Evolutionary conservation across 2,113 vertebrate genomes (phyloP).

Genomic region (Chloropsis hardwickii): DNA sequence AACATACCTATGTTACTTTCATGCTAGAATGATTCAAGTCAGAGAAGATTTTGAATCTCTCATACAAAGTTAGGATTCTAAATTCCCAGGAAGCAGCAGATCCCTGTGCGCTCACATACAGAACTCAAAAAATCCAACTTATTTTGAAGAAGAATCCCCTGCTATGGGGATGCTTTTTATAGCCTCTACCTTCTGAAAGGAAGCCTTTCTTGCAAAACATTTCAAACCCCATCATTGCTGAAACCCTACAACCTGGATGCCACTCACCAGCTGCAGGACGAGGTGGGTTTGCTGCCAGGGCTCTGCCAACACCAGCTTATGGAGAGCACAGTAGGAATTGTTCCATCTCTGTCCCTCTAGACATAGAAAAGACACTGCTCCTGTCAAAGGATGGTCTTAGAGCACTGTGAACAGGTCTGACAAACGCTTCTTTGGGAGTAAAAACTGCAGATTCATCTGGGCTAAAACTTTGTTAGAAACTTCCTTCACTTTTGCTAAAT

Average conservation of each 20-base stretch:
- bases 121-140: not conserved
- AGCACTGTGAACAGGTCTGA: not conserved
- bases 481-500: not conserved
- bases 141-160: not conserved
- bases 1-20: not conserved
- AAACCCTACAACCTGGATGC: not conserved
- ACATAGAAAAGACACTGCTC: not conserved
- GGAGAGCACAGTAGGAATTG: rapidly evolving
- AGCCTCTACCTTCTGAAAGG: not conserved
- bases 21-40: not conserved
- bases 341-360: not conserved
- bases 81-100: not conserved
- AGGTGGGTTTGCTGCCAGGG: not conserved
- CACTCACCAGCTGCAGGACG: not conserved
- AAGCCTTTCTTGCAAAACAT: not conserved
- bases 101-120: rapidly evolving
- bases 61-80: not conserved
- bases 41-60: not conserved
- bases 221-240: not conserved
- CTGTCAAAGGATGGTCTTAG: not conserved
- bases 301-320: not conserved
- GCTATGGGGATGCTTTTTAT: not conserved
- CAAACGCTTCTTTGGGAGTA: not conserved
- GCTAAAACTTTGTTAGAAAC: not conserved
- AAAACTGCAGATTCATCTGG: not conserved